Conservation (phyloP, 92 coral and sea anemone species). For the Epizoanthus fatuus region DNA sequence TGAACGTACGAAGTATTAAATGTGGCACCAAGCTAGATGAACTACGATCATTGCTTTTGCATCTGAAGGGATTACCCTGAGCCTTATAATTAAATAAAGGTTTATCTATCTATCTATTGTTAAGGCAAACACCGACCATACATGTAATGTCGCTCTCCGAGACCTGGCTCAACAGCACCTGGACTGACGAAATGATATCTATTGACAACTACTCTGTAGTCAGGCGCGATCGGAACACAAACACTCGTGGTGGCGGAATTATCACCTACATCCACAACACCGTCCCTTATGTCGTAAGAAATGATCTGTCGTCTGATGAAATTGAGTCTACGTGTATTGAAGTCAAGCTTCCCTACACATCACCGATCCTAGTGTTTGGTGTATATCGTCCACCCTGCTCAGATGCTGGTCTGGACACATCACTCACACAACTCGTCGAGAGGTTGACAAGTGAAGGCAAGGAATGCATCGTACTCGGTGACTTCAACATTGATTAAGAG, state of each 20-base stretch:
- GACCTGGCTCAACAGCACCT: constrained; percentile 29
- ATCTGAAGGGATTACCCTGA: no score
- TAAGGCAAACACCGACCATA: constrained; percentile 30
- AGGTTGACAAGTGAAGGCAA: no score
- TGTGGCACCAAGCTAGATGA: constrained; percentile 53
- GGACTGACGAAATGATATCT: constrained; percentile 40
- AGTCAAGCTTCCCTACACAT: constrained; percentile 18
- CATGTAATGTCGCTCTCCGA: constrained; percentile 31
- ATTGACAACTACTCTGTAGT: constrained; percentile 42
- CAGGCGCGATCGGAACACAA: constrained; percentile 28
- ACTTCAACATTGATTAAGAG: no score
- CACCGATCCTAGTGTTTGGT: constrained; percentile 12
- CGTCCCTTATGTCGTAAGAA: constrained; percentile 21
- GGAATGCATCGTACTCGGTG: no score
- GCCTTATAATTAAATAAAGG: no score
- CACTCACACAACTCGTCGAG: no score
- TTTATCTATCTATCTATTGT: no score
- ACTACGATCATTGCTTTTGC: constrained; percentile 10
- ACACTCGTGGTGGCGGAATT: constrained; percentile 38
- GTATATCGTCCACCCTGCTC: no score
- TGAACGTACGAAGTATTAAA: constrained; percentile 47
- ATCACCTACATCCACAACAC: constrained; percentile 47
- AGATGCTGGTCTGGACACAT: no score
- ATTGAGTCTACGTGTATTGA: constrained; percentile 48
- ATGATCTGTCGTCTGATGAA: background rate